Conservation (phyloP, 2,113 vertebrate species). For the Pandion haliaetus region DNA sequence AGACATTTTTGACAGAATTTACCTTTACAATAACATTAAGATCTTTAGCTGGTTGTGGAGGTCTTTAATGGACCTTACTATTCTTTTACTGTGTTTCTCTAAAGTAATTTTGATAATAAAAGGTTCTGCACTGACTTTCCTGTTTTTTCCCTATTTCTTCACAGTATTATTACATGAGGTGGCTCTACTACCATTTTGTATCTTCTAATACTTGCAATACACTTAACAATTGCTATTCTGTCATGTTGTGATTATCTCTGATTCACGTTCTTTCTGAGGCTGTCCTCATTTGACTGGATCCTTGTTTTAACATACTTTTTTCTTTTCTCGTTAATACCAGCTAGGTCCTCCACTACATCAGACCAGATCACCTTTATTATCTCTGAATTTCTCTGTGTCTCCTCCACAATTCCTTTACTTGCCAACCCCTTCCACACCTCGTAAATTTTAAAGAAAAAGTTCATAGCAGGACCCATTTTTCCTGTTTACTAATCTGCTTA, state of each 20-base stretch:
- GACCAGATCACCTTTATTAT: neutral
- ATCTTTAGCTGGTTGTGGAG: neutral
- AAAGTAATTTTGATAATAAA: neutral
- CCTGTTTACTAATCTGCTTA: neutral
- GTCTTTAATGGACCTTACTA: neutral
- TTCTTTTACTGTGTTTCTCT: neutral
- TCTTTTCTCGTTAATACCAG: neutral
- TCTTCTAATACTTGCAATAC: neutral
- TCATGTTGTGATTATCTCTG: fast-evolving
- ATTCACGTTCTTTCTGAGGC: neutral
- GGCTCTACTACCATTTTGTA: neutral
- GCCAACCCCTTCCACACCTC: neutral
- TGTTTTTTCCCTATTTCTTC: neutral
- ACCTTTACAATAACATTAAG: neutral
- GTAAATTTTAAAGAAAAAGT: neutral
- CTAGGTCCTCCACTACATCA: neutral
- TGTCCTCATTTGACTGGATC: neutral
- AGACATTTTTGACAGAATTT: neutral
- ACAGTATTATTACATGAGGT: neutral
- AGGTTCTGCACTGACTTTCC: neutral
- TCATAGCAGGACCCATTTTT: neutral
- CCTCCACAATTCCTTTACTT: neutral
- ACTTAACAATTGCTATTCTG: neutral
- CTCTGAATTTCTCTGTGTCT: neutral
- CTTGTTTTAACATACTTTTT: neutral